phyloP scores from a whole-genome alignment of 2,113 vertebrate species.

The Pelusios castaneus region DNA sequence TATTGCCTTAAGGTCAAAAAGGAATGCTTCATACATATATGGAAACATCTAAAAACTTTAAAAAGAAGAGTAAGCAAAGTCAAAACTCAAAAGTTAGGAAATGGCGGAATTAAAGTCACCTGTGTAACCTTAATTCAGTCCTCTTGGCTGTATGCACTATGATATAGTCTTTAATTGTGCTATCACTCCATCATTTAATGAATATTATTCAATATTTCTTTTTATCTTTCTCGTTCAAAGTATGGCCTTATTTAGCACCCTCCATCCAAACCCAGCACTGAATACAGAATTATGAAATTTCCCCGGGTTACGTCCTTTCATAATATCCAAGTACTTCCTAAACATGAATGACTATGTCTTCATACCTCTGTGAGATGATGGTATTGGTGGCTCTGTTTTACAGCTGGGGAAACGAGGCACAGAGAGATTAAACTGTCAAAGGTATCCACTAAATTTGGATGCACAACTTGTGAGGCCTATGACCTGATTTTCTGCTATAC shows the following conservation, averaged over 20 bases:
- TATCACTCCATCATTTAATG: too few species aligned
- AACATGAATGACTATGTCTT: neutral
- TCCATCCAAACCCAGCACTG: neutral
- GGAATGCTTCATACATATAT: neutral
- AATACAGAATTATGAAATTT: neutral
- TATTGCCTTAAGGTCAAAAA: neutral
- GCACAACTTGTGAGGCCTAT: neutral
- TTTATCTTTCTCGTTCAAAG: too few species aligned
- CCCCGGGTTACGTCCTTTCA: neutral
- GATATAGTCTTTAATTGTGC: too few species aligned
- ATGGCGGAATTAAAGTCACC: rapidly evolving
- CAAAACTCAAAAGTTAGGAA: neutral
- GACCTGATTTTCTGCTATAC: neutral
- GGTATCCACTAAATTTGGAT: neutral
- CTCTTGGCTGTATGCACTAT: neutral
- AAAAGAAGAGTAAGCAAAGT: neutral
- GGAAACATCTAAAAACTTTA: neutral
- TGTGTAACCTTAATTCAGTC: neutral
- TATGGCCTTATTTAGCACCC: neutral
- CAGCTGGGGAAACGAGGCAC: neutral
- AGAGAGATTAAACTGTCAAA: neutral
- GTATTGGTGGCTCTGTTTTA: neutral
- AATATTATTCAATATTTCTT: too few species aligned
- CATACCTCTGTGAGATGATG: neutral
- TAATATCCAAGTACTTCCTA: neutral